Base-by-base conservation (phyloP, 2,888 invertebrate genomes). In the Pardosa pseudoannulata region DNA sequence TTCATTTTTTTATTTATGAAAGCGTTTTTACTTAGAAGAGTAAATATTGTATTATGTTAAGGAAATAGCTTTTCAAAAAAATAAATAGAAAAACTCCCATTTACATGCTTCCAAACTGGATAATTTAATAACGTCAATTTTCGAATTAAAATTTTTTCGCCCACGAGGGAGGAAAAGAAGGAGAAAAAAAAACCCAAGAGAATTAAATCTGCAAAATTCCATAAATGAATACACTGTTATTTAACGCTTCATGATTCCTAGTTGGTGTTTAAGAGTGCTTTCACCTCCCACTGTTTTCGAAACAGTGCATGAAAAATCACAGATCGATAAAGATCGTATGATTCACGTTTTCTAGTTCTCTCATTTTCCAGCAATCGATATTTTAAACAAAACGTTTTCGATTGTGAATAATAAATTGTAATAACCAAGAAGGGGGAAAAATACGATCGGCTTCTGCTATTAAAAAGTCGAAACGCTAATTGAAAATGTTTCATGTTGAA, bases 381-480 rank as follows among this genome's bases (percentile, higher is more conserved):
- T 56, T 75, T 70, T 39, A 62, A 75, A 62, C 56, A 81, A 75
- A 74, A 39, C 29, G 65, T 31, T 74, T 56, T 70, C 67, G 32
- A 64, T 68, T 46, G n/a, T 39, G 62, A 23, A 68, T 70, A 68
- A 81, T 81, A 81, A 81, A 81, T 75, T 32, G 70, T 32, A 68
- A 68, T 68, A 68, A 80, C 65, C 31, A 36, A 80, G 32, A 36
- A 56, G 36, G 50, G 9, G 41, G 36, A 78, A 56, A 65, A 67
- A 3, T 31, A 29, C 39, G 46, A 67, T 76, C 64, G 46, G 72
- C 62, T 67, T 85, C 31, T 68, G 62, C 73, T 79, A 78, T 78
- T 78, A 85, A 78, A 85, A 85, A 85, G 73, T 85, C 67, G 67
- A 73, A 78, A 62, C 76, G 36, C 72, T 56, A 70, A 85, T 73